Evolutionary conservation across 2,113 vertebrate genomes (phyloP).

Genomic region (Phyllostomus discolor): DNA sequence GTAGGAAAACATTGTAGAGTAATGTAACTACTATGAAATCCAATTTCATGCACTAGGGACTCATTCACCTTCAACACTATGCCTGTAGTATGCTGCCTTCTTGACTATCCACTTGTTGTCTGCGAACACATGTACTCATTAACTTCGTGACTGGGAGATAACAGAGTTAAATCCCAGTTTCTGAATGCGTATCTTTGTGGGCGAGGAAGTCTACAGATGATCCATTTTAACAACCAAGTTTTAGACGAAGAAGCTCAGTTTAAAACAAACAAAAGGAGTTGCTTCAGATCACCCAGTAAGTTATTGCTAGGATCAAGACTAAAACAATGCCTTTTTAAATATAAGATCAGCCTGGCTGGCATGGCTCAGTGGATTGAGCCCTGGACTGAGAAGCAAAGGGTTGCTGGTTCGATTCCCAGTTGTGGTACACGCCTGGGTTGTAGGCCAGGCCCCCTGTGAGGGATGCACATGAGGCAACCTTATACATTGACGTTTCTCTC

Average conservation of each 20-base stretch:
- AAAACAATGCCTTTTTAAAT: background rate
- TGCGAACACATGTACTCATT: background rate
- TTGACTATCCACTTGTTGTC: background rate
- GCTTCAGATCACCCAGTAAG: background rate
- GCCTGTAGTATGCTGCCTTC: background rate
- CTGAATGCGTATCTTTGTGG: background rate
- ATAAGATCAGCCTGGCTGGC: background rate
- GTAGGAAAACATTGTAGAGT: background rate
- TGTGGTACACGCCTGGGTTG: no score
- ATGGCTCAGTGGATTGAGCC: no score
- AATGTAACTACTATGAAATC: background rate
- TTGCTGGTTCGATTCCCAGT: no score
- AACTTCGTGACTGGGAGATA: background rate
- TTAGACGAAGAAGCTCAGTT: background rate
- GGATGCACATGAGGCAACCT: no score
- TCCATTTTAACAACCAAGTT: background rate
- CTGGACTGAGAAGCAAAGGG: no score
- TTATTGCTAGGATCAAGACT: background rate
- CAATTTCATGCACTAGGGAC: background rate
- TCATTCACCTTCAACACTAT: background rate
- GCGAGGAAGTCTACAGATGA: background rate
- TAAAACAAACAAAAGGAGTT: background rate
- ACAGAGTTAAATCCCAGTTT: background rate
- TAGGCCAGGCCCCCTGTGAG: no score
- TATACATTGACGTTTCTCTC: no score